Evolutionary conservation across 2,797 vertebrate species (phyloP), one percentile per base, ranked within the genome.

Genomic region (Danio kyathit): DNA sequence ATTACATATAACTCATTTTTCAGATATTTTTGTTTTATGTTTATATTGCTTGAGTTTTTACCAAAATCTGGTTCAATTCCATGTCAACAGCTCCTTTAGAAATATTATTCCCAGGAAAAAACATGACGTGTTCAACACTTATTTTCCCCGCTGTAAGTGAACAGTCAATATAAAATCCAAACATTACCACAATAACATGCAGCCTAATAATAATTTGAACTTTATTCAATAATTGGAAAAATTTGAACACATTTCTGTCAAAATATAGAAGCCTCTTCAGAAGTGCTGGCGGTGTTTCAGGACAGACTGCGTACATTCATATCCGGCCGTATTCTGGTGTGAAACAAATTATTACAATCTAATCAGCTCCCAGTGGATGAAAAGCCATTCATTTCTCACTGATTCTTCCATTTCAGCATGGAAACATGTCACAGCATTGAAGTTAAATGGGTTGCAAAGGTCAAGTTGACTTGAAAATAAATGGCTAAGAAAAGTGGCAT

Each of bases 391-490:
- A n/a, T 70, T 52, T 69, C 9, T 70, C 8, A 41, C 16, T 17
- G 5, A 52, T 70, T 49, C 13, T 67, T 21, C 21, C n/a, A 40
- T 70, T 70, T 52, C 29, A 17, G 29, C 21, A 51, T 69, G 21
- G 14, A 69, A 51, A 69, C 29, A 12, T 38, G 14, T n/a, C 66
- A 40, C 48, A 70, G 38, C 51, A 51, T 69, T 49, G 7, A 70
- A 48, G 17, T 46, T 48, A 21, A 66, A 70, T 52, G 49, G 9
- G 29, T 52, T 52, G 67, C 16, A 70, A 52, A 51, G 41, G 29
- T 12, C 48, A 40, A 38, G 21, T 5, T 52, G 48, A 52, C 48
- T 51, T n/a, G 48, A 69, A 69, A 69, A 52, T 69, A 1, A 70
- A 29, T 1, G 19, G 14, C 48, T 12, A n/a, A 70, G 48, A 52